Evolutionary conservation across 2,888 invertebrate species (phyloP).

Genomic region (Heliconius sara): DNA sequence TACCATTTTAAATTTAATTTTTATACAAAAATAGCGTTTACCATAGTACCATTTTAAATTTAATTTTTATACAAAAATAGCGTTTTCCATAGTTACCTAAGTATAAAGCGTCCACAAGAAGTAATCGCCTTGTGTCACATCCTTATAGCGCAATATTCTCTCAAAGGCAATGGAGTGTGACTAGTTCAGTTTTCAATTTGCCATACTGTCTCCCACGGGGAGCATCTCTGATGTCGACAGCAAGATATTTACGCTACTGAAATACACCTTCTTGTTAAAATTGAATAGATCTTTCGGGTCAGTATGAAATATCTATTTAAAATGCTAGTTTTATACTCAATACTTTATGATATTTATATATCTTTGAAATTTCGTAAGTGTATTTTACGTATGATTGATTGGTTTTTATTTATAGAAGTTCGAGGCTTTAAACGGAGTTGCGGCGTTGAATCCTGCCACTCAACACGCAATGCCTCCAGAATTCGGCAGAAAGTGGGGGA

Average conservation of each 20-base stretch:
- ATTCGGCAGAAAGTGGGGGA: no score
- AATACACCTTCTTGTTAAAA: conserved; percentile 24
- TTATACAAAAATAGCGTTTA: no score
- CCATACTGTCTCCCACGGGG: conserved; percentile 46
- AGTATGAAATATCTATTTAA: background rate
- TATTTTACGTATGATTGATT: background rate
- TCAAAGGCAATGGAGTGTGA: conserved; percentile 41
- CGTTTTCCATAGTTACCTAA: conserved; percentile 12
- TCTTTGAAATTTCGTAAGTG: background rate
- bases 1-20: no score
- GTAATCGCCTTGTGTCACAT: conserved; percentile 30
- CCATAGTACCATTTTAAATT: background rate
- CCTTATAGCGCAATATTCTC: conserved; percentile 43
- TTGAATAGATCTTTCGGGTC: conserved; percentile 3
- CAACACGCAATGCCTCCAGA: no score
- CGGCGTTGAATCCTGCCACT: no score
- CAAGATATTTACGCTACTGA: conserved; percentile 17
- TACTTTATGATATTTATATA: background rate
- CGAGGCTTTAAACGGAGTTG: background rate
- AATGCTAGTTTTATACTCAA: background rate
- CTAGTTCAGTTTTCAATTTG: conserved; percentile 48
- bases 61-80: background rate
- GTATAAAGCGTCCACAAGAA: conserved; percentile 9
- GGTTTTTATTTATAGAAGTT: background rate
- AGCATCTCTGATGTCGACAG: conserved; percentile 42